phyloP scores from a whole-genome alignment of 2,888 invertebrate species.

The Poecilus cupreus region DNA sequence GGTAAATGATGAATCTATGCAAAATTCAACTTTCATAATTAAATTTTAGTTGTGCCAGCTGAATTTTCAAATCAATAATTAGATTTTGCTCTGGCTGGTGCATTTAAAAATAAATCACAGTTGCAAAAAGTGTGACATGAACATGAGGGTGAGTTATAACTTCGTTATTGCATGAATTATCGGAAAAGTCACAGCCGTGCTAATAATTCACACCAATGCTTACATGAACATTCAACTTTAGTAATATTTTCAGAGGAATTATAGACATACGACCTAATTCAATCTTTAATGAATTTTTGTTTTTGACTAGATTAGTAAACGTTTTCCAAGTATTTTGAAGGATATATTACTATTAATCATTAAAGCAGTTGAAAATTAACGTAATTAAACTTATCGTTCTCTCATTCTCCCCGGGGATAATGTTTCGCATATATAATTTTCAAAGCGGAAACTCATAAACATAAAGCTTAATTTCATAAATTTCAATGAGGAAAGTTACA shows the following conservation, averaged over 20 bases:
- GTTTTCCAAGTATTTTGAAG: too few relatives aligned
- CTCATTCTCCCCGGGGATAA: background rate
- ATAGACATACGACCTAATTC: background rate
- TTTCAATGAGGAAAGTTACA: slow-evolving; percentile 1
- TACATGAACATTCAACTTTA: too few relatives aligned
- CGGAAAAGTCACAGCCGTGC: background rate
- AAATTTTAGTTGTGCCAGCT: background rate
- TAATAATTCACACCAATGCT: background rate
- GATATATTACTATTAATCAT: too few relatives aligned
- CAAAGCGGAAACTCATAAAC: background rate
- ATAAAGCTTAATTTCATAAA: slow-evolving; percentile 8
- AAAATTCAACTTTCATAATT: background rate
- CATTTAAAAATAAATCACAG: slow-evolving; percentile 14
- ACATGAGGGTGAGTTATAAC: background rate
- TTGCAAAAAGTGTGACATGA: slow-evolving; percentile 3
- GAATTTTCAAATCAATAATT: slow-evolving; percentile 19
- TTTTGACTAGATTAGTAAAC: too few relatives aligned
- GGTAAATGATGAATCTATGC: too few relatives aligned
- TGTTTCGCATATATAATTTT: background rate
- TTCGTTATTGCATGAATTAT: background rate
- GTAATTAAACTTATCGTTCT: background rate
- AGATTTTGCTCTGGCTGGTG: background rate
- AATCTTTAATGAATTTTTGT: background rate
- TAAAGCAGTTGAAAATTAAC: background rate
- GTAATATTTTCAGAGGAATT: too few relatives aligned